phyloP scores from a whole-genome alignment of 2,888 invertebrate genomes.

The Calliphora vomitoria region DNA sequence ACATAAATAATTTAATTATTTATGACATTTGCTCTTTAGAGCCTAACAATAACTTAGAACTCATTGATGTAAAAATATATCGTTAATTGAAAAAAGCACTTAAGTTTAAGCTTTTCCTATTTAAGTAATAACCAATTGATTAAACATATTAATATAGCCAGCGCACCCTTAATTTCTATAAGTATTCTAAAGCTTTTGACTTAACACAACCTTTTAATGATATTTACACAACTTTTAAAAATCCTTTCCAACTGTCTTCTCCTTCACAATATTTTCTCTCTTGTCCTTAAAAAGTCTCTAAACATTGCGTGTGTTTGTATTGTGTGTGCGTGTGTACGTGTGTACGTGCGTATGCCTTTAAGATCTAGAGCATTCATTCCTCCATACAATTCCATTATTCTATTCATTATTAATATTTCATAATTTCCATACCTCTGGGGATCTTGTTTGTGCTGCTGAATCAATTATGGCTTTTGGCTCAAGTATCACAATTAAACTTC shows the following conservation, averaged over 20 bases:
- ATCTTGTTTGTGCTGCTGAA: slow-evolving; percentile 49
- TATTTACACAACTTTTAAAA: neutral
- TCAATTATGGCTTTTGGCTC: slow-evolving; percentile 58
- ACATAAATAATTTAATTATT: too few relatives aligned
- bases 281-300: slow-evolving; percentile 21
- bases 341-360: neutral
- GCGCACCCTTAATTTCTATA: neutral
- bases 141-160: too few relatives aligned
- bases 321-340: neutral
- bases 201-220: slow-evolving; percentile 1
- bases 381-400: neutral
- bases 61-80: too few relatives aligned
- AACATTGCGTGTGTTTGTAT: neutral
- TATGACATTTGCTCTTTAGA: too few relatives aligned
- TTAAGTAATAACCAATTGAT: too few relatives aligned
- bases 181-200: neutral
- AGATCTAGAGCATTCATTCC: slow-evolving; percentile 5
- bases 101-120: too few relatives aligned
- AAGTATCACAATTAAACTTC: slow-evolving; percentile 58
- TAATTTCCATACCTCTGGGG: slow-evolving; percentile 37
- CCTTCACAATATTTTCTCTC: neutral
- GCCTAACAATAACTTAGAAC: too few relatives aligned
- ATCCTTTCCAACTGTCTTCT: neutral
- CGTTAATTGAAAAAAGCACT: too few relatives aligned
- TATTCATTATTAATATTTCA: slow-evolving; percentile 31